Evolutionary conservation across 2,888 invertebrate species (phyloP), one percentile per base, ranked within the genome.

Genomic region (Oeneis ivallda): DNA sequence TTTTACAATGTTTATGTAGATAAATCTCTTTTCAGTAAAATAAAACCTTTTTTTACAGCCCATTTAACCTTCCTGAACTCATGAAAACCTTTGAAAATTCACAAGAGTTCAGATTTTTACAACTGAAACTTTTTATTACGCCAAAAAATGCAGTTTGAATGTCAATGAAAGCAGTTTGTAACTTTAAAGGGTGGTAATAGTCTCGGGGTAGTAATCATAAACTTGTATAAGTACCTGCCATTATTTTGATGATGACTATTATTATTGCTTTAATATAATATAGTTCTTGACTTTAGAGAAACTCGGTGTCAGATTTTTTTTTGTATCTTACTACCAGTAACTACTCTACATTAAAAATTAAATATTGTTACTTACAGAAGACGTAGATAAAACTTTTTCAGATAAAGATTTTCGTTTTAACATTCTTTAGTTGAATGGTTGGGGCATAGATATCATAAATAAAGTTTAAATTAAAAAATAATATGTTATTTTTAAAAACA

Each of bases 121-220:
- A 53, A 4, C 37, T 37, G 34, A 15, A 34, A 37, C 15, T 15
- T 52, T 53, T 34, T 53, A 34, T 9, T 34, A 37, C 15, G 10
- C n/a, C 8, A 53, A 53, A 53, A 15, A 53, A 3, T 37, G 56
- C 41, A 13, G 13, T 56, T 56, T 19, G 54, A 39, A 13, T 56
- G 56, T 11, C 41, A 56, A 41, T 56, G 17, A 19, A 3, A 19
- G 41, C 41, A 19, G 19, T 56, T 56, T 56, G 11, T 2, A 39
- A 56, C 10, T 56, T 41, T 13, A 19, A 56, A 41, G 17, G 19
- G 54, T 17, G 17, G 15, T 17, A 17, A 37, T 15, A 32, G 6
- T 32, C n/a, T n/a, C 32, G 4, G n/a, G 32, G 50, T 10, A 52
- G 13, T 7, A 8, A 37, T 37, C 37, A 37, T 37, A 7, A 37